These are phyloP conservation scores for Pseudoips prasinana DNA, from an alignment of 2,888 invertebrate species.

Conservation along the genomic window DNA sequence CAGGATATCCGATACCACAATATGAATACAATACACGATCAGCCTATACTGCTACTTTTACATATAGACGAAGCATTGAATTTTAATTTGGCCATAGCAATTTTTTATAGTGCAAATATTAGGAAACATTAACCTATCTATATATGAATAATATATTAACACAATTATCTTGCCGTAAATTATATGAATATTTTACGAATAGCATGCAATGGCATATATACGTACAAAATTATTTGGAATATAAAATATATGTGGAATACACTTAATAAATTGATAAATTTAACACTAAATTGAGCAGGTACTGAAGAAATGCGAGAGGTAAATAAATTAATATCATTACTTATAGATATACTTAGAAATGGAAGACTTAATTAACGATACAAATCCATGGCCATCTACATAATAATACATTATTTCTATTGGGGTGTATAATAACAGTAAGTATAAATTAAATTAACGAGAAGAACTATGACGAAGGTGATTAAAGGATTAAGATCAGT, in stretches of 20 bases:
- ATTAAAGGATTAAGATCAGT: conserved; percentile 72
- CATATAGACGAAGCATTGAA: conserved; percentile 11
- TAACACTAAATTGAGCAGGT: conserved; percentile 65
- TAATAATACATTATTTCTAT: conserved; percentile 52
- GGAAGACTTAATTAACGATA: conserved; percentile 77
- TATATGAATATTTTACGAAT: conserved; percentile 6
- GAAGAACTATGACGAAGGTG: conserved; percentile 55
- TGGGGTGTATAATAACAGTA: conserved; percentile 47
- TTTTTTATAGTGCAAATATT: conserved; percentile 21
- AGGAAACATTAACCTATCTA: conserved; percentile 26
- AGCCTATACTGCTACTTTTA: conserved; percentile 16
- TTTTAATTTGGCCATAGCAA: conserved; percentile 11
- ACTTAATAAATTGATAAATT: conserved; percentile 44
- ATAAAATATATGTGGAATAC: conserved; percentile 26
- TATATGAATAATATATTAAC: conserved; percentile 12
- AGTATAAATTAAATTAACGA: conserved; percentile 48
- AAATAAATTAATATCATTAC: conserved; percentile 49
- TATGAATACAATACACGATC: conserved; percentile 14
- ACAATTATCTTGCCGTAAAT: conserved; percentile 15
- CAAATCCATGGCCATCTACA: conserved; percentile 66
- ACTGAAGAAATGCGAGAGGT: conserved; percentile 56
- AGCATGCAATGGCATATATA: conserved; percentile 14
- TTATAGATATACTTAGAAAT: conserved; percentile 66
- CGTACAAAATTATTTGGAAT: conserved; percentile 17
- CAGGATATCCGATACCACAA: conserved; percentile 11